Evolutionary conservation across 2,888 invertebrate genomes (phyloP), one percentile per base, ranked within the genome.

Genomic region (Lamproptera curius): DNA sequence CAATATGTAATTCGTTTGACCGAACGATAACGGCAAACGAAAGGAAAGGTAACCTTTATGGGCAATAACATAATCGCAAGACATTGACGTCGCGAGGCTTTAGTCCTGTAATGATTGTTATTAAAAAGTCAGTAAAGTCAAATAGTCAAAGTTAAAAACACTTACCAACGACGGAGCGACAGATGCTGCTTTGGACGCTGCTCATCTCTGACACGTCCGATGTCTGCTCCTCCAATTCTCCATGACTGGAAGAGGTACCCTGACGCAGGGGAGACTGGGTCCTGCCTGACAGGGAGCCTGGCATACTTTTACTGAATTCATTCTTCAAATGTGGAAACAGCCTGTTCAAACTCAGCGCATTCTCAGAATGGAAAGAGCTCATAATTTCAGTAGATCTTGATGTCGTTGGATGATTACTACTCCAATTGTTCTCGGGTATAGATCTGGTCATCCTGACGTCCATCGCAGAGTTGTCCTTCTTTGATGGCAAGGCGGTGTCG

Each of bases 391-490:
- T 91, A 0, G 92, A 91, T 15, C 91, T 89, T 1, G 91, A 90
- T 80, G 92, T 90, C 10, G 90, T 73, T 50, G 69, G 52, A 42
- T 63, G 67, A 40, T 57, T 61, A 62, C 91, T 90, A 57, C 91
- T 88, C 92, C 92, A 92, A 35, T 91, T 91, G 42, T 90, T 91
- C 62, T 93, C 92, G 9, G 93, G 92, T 56, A 93, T 92, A 34
- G 92, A 92, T 52, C 90, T 87, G 38, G 91, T 91, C 91, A 93
- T 92, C 33, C 92, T 82, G 34, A 89, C 85, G 14, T 88, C 67
- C n/a, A 69, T 53, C 31, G 59, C 51, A 50, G 63, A 65, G 58
- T 70, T 54, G 55, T 75, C 55, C 56, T 67, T 53, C 55, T 74
- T 51, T 10, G 54, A 57, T 2, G 55, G 52, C 2, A 59, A 40